Evolutionary conservation across 2,797 vertebrate species (phyloP), one percentile per base, ranked within the genome.

Genomic region (Characodon lateralis): DNA sequence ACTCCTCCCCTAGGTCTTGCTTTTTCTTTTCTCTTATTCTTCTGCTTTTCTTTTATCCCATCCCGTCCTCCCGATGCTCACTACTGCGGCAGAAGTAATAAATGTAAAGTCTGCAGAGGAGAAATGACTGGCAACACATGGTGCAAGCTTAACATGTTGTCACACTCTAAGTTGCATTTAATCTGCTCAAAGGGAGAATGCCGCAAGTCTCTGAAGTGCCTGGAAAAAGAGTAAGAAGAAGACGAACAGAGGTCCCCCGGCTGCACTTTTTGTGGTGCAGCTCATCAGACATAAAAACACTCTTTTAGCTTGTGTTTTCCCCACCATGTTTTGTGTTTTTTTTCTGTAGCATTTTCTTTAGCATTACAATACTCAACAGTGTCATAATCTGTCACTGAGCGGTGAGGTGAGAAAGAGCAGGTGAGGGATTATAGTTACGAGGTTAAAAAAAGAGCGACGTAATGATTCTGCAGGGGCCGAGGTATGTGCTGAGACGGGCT

Each of bases 141-240:
- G 95, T 89, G 95, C 95, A 92, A 95, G 95, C 95, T 96, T 96
- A 96, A 95, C 95, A 96, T 95, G 96, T 96, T 97, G 96, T 97
- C 96, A 96, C 95, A 96, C 96, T 97, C 96, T 96, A 96, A 96
- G 90, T 96, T 95, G 95, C 92, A 93, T 85, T 86, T 95, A 96
- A 96, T 96, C 96, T 95, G 93, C 95, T 97, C 95, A 97, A 96
- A 96, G 95, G 90, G 91, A 94, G 92, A 89, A 82, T 72, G 89
- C 91, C 6, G 91, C 93, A 91, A 92, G 95, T 92, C 90, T 93
- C 90, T 79, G 93, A 95, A 92, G 89, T 88, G 76, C 81, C 91
- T 90, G 92, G 77, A 79, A 85, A 86, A 76, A 73, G 74, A 69
- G 48, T 56, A 22, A 35, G 58, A 66, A 39, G 66, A 76, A 80